A percentile compares a stretch with the other conserved stretches of the same genome.
Conservation (phyloP, 2,113 vertebrate species). For the Ptilorrhoa leucosticta region DNA sequence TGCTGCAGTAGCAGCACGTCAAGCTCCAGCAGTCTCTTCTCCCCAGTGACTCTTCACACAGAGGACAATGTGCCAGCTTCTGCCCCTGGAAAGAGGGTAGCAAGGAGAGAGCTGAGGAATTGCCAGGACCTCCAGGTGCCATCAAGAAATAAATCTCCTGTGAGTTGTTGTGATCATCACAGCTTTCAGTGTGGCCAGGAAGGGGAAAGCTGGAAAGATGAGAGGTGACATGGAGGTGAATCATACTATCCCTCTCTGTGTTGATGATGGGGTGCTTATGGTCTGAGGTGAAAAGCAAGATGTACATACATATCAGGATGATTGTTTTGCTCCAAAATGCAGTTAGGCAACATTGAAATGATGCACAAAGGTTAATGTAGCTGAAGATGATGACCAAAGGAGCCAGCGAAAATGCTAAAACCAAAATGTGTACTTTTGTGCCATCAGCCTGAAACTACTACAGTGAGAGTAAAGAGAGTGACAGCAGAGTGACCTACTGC, state of each 20-base stretch:
- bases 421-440: neutral
- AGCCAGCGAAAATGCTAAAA: neutral
- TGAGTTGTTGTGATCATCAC: neutral
- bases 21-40: neutral
- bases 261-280: neutral
- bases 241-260: neutral
- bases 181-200: neutral
- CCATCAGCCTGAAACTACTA: neutral
- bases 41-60: neutral
- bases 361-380: neutral
- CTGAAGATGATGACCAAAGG: neutral
- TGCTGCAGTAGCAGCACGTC: neutral
- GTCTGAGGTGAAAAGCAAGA: neutral
- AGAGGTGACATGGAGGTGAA: neutral
- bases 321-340: neutral
- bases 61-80: neutral
- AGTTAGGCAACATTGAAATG: neutral
- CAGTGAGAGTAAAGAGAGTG: neutral
- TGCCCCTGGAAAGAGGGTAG: neutral
- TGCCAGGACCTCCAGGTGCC: neutral
- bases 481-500: neutral
- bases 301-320: accelerated
- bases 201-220: neutral
- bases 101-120: neutral
- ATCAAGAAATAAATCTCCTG: neutral